Base-by-base conservation (phyloP, 2,113 vertebrate genomes). In the Tupaia tana region DNA sequence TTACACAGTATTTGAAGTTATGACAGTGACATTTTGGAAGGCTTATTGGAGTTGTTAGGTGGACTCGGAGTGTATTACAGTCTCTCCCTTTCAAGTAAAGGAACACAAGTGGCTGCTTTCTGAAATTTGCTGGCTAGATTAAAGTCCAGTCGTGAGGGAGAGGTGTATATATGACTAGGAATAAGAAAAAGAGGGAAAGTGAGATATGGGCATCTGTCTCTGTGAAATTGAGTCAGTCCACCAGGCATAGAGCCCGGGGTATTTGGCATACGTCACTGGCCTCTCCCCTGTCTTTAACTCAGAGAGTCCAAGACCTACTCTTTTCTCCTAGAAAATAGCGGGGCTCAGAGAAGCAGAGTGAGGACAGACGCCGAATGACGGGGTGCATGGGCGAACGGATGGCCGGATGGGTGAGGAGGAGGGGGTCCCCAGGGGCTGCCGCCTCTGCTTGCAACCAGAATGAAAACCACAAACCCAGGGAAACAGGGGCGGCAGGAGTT, bases 381-480 rank as follows among this genome's bases (percentile, higher is more conserved):
- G 13, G 24, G 0, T 22, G 69, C 61, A 12, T 67, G 19, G 25
- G 10, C 15, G 83, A 16, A 54, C 11, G 54, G 20, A n/a, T 3
- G 52, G 73, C 15, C 1, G 22, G 59, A 31, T 19, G 61, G 56
- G 25, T 69, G 89, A 52, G 67, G 22, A 58, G 34, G 7, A 27
- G 10, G 7, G 27, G 70, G 13, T 15, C 7, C 8, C 0, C 0
- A 0, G 27, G 58, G 19, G 59, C 58, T 8, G 20, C 29, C 0
- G 3, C 56, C 74, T 88, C 31, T 58, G 27, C 54, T 43, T 25
- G 69, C 27, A 89, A 66, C 56, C 67, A 59, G 18, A 25, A 66
- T 18, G 27, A n/a, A 34, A 71, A 12, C 29, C 29, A 3, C 61
- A 25, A 54, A 82, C 34, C 0, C 10, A 7, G 54, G 58, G 67